Base-by-base conservation (phyloP, 2,888 invertebrate genomes). In the Labia minor region DNA sequence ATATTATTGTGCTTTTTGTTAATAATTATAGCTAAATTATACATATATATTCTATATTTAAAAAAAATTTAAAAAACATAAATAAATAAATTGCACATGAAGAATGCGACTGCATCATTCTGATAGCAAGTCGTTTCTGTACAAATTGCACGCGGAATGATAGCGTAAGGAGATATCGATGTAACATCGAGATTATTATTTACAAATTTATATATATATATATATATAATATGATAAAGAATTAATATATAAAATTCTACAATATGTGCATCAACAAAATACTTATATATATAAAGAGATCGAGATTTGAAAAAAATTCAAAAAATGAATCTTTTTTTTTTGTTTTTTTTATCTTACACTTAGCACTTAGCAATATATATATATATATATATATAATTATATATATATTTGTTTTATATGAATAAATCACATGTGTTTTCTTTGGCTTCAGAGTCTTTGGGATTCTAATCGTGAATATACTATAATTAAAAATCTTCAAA, bases 251-350 rank as follows among this genome's bases (percentile, higher is more conserved):
- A 19, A 63, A 63, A 19, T 21, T 19, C 20, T 19, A 21, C 20
- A 63, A 21, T 19, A 63, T 63, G 63, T 63, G 21, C 20, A 19
- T 63, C 21, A 63, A 63, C 63, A 21, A 49, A 49, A 49, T 49
- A 49, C 49, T 49, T 49, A 49, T 16, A n/a, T n/a, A n/a, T n/a
- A 49, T 49, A 49, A 14, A 49, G 49, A 49, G 49, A 49, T 49
- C 49, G 49, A 49, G 49, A 14, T n/a, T n/a, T 14, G 26, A 26
- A 26, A 49, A 49, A 49, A 49, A 49, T 49, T 49, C 49, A 49
- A 3, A 49, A n/a, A 26, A 49, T 49, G 14, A 49, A 49, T 49
- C 49, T 16, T 26, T 26, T 26, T 26, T 26, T 26, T 8, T 26
- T 3, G 26, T 26, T 26, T 26, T n/a, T 6, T 33, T 8, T 49